phyloP scores from a whole-genome alignment of 2,113 vertebrate genomes.

The Holacanthus passer region DNA sequence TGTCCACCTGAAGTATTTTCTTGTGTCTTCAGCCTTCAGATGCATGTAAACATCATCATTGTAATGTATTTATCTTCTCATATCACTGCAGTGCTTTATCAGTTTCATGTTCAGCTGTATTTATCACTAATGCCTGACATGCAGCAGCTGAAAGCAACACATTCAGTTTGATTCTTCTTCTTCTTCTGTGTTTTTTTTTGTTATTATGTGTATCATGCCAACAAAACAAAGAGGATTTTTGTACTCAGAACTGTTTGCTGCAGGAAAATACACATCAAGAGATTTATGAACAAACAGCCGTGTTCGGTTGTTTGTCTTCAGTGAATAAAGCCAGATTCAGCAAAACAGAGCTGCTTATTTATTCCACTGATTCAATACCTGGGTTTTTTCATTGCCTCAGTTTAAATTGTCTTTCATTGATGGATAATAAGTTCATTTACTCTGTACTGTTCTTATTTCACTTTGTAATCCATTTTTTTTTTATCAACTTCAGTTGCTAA shows the following conservation, averaged over 20 bases:
- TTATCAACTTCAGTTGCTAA: too few relatives aligned
- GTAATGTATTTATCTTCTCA: slow-evolving; percentile 32
- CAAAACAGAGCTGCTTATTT: too few relatives aligned
- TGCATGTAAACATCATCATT: slow-evolving; percentile 26
- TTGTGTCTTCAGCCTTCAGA: slow-evolving; percentile 31
- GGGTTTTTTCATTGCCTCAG: too few relatives aligned
- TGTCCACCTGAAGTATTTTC: neutral
- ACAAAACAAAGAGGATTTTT: slow-evolving; percentile 15
- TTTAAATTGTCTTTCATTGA: too few relatives aligned
- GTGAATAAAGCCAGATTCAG: neutral
- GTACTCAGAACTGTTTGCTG: slow-evolving; percentile 9
- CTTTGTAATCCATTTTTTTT: too few relatives aligned
- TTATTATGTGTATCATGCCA: neutral
- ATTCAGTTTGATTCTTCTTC: too few relatives aligned
- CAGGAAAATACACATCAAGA: slow-evolving; percentile 47
- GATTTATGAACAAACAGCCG: slow-evolving; percentile 10
- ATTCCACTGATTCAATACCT: neutral
- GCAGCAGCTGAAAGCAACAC: neutral
- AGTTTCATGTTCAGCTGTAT: neutral
- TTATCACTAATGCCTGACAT: slow-evolving; percentile 8
- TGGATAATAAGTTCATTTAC: too few relatives aligned
- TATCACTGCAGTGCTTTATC: slow-evolving; percentile 27
- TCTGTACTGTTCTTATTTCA: too few relatives aligned
- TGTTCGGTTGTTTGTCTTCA: neutral
- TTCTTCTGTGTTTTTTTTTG: slow-evolving; percentile 11